Base-by-base conservation (phyloP, 2,888 invertebrate genomes). In the Homarus gammarus region DNA sequence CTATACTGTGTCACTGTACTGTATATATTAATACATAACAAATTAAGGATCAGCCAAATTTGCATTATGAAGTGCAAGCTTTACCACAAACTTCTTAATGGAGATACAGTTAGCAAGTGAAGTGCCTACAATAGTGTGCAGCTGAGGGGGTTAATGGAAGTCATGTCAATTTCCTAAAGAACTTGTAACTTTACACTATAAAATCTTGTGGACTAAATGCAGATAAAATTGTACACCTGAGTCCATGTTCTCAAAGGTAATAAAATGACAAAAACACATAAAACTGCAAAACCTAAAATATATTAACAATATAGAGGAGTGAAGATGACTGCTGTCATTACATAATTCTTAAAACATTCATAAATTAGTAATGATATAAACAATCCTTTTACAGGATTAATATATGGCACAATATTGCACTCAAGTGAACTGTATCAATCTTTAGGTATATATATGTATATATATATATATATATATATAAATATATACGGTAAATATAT, bases 381-480 rank as follows among this genome's bases (percentile, higher is more conserved):
- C 3, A n/a, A 64, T 27, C 27, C 64, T 64, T n/a, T 22, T 64
- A 27, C 27, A 3, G 27, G 27, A n/a, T 27, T 12, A 64, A 6
- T 64, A 64, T 64, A 64, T 64, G 27, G 27, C 12, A 64, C n/a
- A 64, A 64, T 64, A 64, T 27, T 5, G 22, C 5, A 27, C 64
- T 64, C 27, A 64, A 8, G 22, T 3, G 18, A 27, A 64, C 2
- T 64, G 27, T 6, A 22, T 1, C 15, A 64, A 64, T 36, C 5
- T 73, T 6, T 73, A 31, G 15, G 68, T 31, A 22, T 56, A 68
- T 27, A 68, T 31, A 68, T 68, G n/a, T 18, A 68, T 68, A 68
- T 61, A 81, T 49, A 36, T 81, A 61, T 61, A 81, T 61, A 40
- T 36, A 33, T 81, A 68, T 27, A 68, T 31, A 68, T 68, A n/a